These are phyloP conservation scores for Chionoecetes opilio DNA, from an alignment of 1,140 invertebrate genomes.

Conservation along the genomic window DNA sequence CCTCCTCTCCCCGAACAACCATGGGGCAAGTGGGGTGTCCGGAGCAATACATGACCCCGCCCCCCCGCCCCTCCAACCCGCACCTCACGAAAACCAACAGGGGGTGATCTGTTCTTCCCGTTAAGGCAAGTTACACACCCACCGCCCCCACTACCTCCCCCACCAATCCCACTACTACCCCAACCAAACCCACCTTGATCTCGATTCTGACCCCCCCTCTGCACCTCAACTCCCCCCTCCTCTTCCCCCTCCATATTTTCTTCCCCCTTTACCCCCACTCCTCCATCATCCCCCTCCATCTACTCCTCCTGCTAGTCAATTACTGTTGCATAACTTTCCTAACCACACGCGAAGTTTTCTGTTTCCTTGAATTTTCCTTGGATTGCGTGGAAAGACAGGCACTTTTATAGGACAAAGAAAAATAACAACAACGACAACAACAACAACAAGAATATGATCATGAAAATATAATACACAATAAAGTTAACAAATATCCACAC, in stretches of 20 bases:
- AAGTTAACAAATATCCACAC: no score
- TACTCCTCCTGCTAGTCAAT: background rate
- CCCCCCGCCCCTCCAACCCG: background rate
- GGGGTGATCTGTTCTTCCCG: background rate
- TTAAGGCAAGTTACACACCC: background rate
- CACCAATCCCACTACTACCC: no score
- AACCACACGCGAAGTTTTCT: no score
- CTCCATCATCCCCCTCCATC: background rate
- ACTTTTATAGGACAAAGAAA: background rate
- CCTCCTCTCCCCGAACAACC: background rate
- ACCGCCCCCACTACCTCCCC: no score
- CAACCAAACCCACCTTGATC: background rate
- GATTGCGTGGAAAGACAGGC: background rate
- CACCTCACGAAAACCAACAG: constrained; percentile 16
- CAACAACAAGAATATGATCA: background rate
- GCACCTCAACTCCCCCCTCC: background rate
- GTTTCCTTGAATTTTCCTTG: background rate
- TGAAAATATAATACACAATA: background rate
- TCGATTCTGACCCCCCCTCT: no score
- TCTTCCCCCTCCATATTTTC: background rate
- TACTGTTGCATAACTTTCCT: background rate
- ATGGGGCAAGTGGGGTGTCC: background rate
- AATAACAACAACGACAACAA: background rate
- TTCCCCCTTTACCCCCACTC: background rate
- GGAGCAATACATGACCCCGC: background rate